Base-by-base conservation (phyloP, 2,797 vertebrate genomes). In the Anguilla pacifica region DNA sequence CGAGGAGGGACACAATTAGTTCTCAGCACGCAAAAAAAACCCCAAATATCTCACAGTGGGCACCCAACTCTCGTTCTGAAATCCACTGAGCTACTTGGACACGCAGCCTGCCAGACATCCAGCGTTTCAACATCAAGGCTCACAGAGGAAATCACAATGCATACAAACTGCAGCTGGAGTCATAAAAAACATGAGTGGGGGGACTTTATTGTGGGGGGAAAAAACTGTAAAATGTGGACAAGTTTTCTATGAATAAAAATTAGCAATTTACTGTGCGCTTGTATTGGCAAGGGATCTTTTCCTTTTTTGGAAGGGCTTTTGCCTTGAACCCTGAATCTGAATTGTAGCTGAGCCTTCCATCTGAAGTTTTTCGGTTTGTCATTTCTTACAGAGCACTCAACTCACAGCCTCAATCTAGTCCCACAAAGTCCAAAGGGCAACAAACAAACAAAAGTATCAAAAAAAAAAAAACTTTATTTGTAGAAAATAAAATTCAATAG, bases 211-310 rank as follows among this genome's bases (percentile, higher is more conserved):
- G 82, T 67, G 77, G 4, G 61, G 77, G 4, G 61, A n/a, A 81
- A 51, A 87, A 28, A 81, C 77, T 46, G 55, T 82, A 79, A 87
- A 87, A 87, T 83, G 77, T 77, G 59, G 55, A 51, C 86, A 87
- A 79, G 43, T 31, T 81, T 82, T 87, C 86, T 87, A 83, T 87
- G 77, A 82, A 87, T 87, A 87, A 83, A 77, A 83, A 87, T 83
- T 87, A 67, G 86, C 55, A 87, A 67, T 82, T 87, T 87, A 87
- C 77, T 59, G 39, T n/a, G 25, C n/a, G 55, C 55, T 51, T 87
- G 49, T 57, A 87, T 51, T 59, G 77, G 77, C 77, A 13, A 35
- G 25, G 86, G 57, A 64, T 31, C 83, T 81, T 79, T 11, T 79
- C 43, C 43, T 72, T 35, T n/a, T 67, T 67, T 67, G 22, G 61